Conservation (phyloP, 2,888 invertebrate species). For the Cyclophora albipunctata region DNA sequence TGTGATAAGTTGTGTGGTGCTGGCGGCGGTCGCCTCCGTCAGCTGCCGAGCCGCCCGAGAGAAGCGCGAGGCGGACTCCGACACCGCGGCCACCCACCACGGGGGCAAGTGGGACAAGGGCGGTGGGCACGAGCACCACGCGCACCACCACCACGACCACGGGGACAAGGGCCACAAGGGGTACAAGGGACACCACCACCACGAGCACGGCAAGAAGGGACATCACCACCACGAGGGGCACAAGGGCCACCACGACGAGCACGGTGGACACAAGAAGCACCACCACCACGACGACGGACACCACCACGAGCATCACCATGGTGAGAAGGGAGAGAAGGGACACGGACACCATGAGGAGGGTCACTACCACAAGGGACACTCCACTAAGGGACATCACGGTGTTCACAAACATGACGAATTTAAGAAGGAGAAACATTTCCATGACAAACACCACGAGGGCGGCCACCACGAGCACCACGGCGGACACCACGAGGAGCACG, state of each 20-base stretch:
- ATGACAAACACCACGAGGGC: slow-evolving; percentile 86
- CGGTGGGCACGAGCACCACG: slow-evolving; percentile 79
- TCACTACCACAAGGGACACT: slow-evolving; percentile 88
- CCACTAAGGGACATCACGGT: slow-evolving; percentile 89
- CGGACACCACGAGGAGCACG: slow-evolving; percentile 84
- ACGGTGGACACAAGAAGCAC: slow-evolving; percentile 79
- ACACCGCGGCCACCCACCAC: slow-evolving; percentile 64
- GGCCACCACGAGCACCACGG: slow-evolving; percentile 89
- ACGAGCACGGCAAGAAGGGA: slow-evolving; percentile 82
- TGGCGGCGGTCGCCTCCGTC: slow-evolving; percentile 70
- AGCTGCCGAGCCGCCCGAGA: slow-evolving; percentile 68
- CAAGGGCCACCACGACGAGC: slow-evolving; percentile 77
- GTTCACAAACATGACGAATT: slow-evolving; percentile 90
- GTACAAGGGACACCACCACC: slow-evolving; percentile 79
- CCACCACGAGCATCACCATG: slow-evolving; percentile 78
- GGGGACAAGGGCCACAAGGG: slow-evolving; percentile 84
- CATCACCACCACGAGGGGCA: slow-evolving; percentile 83
- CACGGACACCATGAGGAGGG: slow-evolving; percentile 75
- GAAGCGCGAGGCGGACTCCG: slow-evolving; percentile 70
- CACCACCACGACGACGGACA: slow-evolving; percentile 81
- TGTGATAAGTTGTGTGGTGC: slow-evolving; percentile 54
- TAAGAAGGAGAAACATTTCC: slow-evolving; percentile 91
- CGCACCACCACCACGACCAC: slow-evolving; percentile 78
- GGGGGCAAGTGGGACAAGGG: slow-evolving; percentile 74
- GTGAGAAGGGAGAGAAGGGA: slow-evolving; percentile 80